These are phyloP conservation scores for Lobophora halterata DNA, from an alignment of 2,888 invertebrate genomes.

Conservation along the genomic window DNA sequence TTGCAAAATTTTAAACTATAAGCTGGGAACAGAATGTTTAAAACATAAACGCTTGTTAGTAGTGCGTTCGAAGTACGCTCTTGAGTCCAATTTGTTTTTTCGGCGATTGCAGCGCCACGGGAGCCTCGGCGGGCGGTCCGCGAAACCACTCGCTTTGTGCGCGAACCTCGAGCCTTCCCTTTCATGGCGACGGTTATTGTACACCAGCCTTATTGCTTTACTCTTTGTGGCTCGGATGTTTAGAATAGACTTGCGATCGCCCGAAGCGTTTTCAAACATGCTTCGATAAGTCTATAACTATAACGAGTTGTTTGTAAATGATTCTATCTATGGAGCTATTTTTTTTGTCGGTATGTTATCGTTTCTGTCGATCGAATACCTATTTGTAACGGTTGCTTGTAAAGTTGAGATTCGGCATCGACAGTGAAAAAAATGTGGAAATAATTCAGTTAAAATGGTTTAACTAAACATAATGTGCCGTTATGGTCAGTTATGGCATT, in stretches of 20 bases:
- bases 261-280: constrained; percentile 43
- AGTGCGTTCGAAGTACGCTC: constrained; percentile 34
- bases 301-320: constrained; percentile 45
- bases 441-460: constrained; percentile 49
- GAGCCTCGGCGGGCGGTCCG: constrained; percentile 59
- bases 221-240: constrained; percentile 50
- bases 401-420: constrained; percentile 47
- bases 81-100: constrained; percentile 64
- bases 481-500: constrained; percentile 46
- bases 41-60: constrained; percentile 55
- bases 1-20: constrained; percentile 1
- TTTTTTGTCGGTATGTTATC: constrained; percentile 35
- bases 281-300: constrained; percentile 42
- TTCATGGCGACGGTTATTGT: constrained; percentile 65
- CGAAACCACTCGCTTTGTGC: constrained; percentile 58
- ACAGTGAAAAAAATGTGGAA: constrained; percentile 34
- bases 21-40: constrained; percentile 36
- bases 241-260: constrained; percentile 49
- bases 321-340: constrained; percentile 34
- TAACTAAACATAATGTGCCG: constrained; percentile 44
- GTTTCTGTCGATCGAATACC: constrained; percentile 32
- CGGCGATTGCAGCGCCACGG: constrained; percentile 52
- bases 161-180: constrained; percentile 51
- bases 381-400: constrained; percentile 42
- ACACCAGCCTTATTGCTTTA: constrained; percentile 53